Evolutionary conservation across 2,113 vertebrate species (phyloP), one percentile per base, ranked within the genome.

Genomic region (Hyperoodon ampullatus): DNA sequence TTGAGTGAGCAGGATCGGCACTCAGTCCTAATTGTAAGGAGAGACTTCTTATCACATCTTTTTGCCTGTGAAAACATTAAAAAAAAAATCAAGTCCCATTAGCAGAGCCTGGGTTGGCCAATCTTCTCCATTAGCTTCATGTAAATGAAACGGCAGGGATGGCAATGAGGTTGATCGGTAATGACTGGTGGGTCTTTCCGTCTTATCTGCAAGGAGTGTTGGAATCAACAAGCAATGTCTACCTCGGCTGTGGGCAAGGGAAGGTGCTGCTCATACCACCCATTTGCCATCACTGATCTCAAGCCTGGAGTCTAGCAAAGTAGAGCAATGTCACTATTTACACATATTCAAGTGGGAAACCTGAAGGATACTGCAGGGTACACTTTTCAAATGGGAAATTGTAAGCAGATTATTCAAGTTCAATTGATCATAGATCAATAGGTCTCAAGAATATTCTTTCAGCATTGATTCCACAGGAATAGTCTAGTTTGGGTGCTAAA

Each of bases 1-100:
- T 97, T 99, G 87, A 98, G 11, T 7, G 89, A 61, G 44, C 99
- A 99, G 88, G 98, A 96, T 8, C 18, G 90, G 68, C 99, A 99
- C 26, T 98, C 39, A 1, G 99, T 99, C 93, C 98, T 98, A 68
- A 98, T 97, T 58, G 63, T 97, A 58, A 99, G 80, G 3, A 97
- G 9, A 82, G 98, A 95, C 77, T 98, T 98, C 96, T 98, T 97
- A 58, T 98, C 97, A 50, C 99, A 99, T 81, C 95, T 97, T 68
- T 98, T 98, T 53, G 91, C 42, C 98, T 98, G 97, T 55, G 82
- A 74, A 3, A 95, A 84, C 28, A 96, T 19, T 60, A 30, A 58
- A 92, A 47, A 91, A 60, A 33, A 71, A 23, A 50, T 84, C 18
- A 75, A 15, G 33, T 93, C 24, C 19, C 42, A 23, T 80, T 39